Percentiles rank a stretch among this genome's conserved stretches.
Evolutionary conservation across 2,888 invertebrate genomes (phyloP).

Genomic region (Spodoptera exigua): DNA sequence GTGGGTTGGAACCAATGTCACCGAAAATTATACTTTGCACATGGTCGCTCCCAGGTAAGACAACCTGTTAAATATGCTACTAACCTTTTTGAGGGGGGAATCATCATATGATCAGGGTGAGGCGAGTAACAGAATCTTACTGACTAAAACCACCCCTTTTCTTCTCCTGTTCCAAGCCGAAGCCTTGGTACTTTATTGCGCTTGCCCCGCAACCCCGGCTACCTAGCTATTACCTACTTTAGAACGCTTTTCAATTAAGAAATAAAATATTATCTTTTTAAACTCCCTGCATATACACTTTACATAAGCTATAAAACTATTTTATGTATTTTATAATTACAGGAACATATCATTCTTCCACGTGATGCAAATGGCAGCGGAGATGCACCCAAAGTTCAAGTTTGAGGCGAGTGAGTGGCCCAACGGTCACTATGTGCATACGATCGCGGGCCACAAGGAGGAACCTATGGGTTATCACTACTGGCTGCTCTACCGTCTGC

Average conservation of each 20-base stretch:
- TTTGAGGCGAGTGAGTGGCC: constrained; percentile 97
- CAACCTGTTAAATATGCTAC: background rate
- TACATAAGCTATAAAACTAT: no score
- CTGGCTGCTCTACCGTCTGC: constrained; percentile 95
- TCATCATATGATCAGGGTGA: no score
- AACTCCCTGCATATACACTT: no score
- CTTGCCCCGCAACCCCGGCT: no score
- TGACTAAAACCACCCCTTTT: no score
- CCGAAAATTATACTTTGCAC: constrained; percentile 93
- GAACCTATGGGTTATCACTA: constrained; percentile 96
- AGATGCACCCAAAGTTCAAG: constrained; percentile 92
- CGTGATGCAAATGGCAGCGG: constrained; percentile 95
- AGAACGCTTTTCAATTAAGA: no score
- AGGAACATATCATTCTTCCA: constrained; percentile 91
- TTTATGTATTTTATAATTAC: constrained; percentile 38
- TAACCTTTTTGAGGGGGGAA: no score
- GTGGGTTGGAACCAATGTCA: constrained; percentile 96
- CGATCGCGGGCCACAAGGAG: constrained; percentile 93
- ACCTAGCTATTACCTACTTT: no score
- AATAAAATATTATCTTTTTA: no score
- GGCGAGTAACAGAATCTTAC: no score
- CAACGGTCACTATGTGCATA: constrained; percentile 97
- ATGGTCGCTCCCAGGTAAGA: constrained; percentile 92
- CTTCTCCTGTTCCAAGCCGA: no score
- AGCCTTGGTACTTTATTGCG: no score